Conservation (phyloP, 2,888 invertebrate genomes). For the Pedicia rivosa region DNA sequence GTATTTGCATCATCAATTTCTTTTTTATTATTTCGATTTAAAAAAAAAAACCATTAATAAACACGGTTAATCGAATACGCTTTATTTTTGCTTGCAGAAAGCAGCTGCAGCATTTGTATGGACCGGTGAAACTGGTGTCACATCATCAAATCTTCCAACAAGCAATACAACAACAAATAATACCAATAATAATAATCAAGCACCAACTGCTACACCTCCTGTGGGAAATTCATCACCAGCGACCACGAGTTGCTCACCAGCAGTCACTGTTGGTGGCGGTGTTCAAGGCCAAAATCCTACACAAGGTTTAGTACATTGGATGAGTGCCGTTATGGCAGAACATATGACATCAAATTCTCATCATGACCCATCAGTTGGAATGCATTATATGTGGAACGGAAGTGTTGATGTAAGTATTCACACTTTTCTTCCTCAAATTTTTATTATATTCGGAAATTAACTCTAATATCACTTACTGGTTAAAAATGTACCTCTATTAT, state of each 20-base stretch:
- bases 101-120: constrained; percentile 42
- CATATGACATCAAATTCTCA: constrained; percentile 74
- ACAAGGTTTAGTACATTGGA: constrained; percentile 84
- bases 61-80: neutral
- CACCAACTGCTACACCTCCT: constrained; percentile 1
- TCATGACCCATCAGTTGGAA: constrained; percentile 36
- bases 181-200: constrained; percentile 13
- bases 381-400: constrained; percentile 34
- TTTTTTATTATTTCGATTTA: neutral
- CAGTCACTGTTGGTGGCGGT: constrained; percentile 29
- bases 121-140: constrained; percentile 30
- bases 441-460: neutral
- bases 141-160: constrained; percentile 9
- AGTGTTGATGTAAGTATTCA: constrained; percentile 28
- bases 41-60: neutral
- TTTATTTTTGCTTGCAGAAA: constrained; percentile 35
- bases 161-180: constrained; percentile 2
- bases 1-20: no score
- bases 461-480: neutral
- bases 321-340: constrained; percentile 87
- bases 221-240: no score
- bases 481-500: no score
- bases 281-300: constrained; percentile 45
- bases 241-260: constrained; percentile 13
- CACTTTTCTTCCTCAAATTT: neutral